phyloP scores from a whole-genome alignment of 35 echinoderm and acorn worm species.

The Apostichopus californicus region DNA sequence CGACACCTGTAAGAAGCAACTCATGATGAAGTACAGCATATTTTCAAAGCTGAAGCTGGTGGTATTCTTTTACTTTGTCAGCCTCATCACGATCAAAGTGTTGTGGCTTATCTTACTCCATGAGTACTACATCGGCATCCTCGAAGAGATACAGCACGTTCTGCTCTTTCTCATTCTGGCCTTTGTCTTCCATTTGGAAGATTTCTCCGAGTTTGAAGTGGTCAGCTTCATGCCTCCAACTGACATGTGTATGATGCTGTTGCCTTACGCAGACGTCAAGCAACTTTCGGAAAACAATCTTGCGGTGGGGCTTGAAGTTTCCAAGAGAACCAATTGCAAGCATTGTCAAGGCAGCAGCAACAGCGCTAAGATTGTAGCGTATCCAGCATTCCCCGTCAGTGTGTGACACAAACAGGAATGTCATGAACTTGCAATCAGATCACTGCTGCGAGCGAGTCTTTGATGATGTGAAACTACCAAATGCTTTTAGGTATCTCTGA shows the following conservation, averaged over 20 bases:
- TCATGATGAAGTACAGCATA: conserved; percentile 48
- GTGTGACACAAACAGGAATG: background rate
- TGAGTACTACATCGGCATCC: conserved; percentile 39
- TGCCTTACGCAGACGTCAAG: conserved; percentile 33
- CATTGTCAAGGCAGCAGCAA: background rate
- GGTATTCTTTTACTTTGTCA: conserved; percentile 24
- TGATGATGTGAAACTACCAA: too few species aligned
- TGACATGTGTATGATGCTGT: conserved; percentile 39
- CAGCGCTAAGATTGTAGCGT: background rate
- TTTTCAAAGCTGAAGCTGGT: conserved; percentile 34
- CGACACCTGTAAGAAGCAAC: conserved; percentile 35
- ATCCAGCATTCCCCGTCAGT: conserved; percentile 11
- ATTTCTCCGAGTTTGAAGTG: conserved; percentile 44
- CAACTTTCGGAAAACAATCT: conserved; percentile 21
- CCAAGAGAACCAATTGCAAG: background rate
- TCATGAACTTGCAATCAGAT: background rate
- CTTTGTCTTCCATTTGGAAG: conserved; percentile 37
- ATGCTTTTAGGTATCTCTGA: too few species aligned
- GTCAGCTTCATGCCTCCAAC: conserved; percentile 7
- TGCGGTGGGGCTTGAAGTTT: conserved; percentile 4
- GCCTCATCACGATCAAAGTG: background rate
- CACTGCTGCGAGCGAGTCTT: background rate
- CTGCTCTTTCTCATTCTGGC: conserved; percentile 7
- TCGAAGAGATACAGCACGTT: conserved; percentile 32
- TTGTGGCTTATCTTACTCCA: conserved; percentile 39